Base-by-base conservation (phyloP, 2,113 vertebrate species). In the Ramphastos sulfuratus region DNA sequence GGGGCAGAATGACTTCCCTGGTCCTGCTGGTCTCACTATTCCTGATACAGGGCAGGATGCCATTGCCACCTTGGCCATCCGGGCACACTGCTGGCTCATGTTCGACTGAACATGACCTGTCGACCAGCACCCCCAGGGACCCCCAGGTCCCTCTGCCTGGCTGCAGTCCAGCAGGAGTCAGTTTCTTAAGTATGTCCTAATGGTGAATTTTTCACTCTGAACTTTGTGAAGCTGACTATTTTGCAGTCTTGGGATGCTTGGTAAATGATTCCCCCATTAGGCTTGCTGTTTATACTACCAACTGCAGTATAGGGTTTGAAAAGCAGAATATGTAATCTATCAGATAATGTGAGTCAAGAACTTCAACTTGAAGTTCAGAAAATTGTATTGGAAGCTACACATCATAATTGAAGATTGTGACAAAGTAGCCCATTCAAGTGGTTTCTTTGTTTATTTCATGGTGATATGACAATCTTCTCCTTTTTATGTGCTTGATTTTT, bases 331-430 rank as follows among this genome's bases (percentile, higher is more conserved):
- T 1, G 0, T 78, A 52, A 56, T 55, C 46, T 9, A 18, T 64
- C 21, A 33, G 9, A 12, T 46, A 20, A 17, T 44, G 4, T 1
- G 3, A 59, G 7, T 85, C 20, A 54, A 31, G 23, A 66, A 44
- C 7, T 75, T 75, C 25, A 65, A 18, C 27, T 35, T 50, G 7
- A 75, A 56, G 30, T 4, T 58, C 35, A 39, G 74, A 61, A 75
- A 20, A 23, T 78, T 0, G 0, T 11, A 12, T 0, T 30, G 30
- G 35, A 73, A 76, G 11, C 70, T 33, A 16, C 0, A 6, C 5
- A 14, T 70, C n/a, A 21, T 33, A 54, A 33, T 28, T 31, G 14
- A 16, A 70, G 42, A 42, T 21, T 27, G 3, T 44, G 35, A 10
- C n/a, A 30, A 37, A 89, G 17, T 7, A 50, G 30, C 52, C 18